phyloP scores from a whole-genome alignment of 2,888 invertebrate genomes.

The Exocentrus adspersus region DNA sequence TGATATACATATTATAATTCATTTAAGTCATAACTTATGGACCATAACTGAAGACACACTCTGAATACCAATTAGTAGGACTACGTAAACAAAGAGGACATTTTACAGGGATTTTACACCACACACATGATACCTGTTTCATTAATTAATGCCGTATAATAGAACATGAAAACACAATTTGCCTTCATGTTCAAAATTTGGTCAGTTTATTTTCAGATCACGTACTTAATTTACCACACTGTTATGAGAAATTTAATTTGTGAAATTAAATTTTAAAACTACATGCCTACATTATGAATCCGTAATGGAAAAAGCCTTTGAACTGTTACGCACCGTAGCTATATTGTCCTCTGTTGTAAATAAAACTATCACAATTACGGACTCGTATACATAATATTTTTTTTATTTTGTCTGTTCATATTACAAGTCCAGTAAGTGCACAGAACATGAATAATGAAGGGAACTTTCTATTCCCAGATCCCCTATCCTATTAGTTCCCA shows the following conservation, averaged over 20 bases:
- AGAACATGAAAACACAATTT: slow-evolving; percentile 3
- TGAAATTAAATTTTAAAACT: neutral
- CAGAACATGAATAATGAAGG: no score
- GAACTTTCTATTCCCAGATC: no score
- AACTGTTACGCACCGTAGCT: no score
- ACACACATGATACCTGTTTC: neutral
- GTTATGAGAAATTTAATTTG: neutral
- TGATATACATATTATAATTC: no score
- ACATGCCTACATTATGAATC: neutral
- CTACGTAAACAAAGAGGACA: slow-evolving; percentile 1
- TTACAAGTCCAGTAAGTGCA: no score
- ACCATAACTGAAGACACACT: neutral
- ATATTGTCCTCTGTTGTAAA: no score
- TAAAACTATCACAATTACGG: no score
- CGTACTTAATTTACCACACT: slow-evolving; percentile 6
- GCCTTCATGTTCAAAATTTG: neutral
- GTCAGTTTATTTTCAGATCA: neutral
- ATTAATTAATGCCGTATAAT: slow-evolving; percentile 2
- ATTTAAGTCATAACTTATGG: no score
- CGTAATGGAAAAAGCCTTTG: no score
- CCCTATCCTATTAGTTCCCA: no score
- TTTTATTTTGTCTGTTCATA: no score
- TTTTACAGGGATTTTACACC: neutral
- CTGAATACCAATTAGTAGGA: slow-evolving; percentile 3
- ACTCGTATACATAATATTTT: no score